A percentile compares a stretch with the other conserved stretches of the same genome.
phyloP scores from a whole-genome alignment of 1,140 invertebrate species.

The Eupeodes corollae region DNA sequence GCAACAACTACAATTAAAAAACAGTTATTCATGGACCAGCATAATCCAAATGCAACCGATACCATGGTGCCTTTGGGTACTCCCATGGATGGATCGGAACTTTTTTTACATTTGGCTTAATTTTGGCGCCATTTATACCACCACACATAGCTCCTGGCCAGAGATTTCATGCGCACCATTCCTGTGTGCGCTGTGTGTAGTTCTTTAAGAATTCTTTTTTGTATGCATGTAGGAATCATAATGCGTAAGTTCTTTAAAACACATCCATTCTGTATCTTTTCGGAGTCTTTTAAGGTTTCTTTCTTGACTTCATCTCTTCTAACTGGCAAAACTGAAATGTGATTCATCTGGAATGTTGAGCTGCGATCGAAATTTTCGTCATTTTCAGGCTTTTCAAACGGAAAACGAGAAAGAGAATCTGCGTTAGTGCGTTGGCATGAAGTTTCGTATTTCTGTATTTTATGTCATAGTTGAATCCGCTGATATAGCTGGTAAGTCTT shows the following conservation, averaged over 20 bases:
- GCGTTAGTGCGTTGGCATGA: constrained; percentile 16
- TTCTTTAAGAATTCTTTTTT: constrained; percentile 26
- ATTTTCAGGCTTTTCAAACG: background rate
- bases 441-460: constrained; percentile 10
- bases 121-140: too few species aligned
- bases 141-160: background rate
- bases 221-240: constrained; percentile 28
- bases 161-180: background rate
- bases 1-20: constrained; percentile 5
- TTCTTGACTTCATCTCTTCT: background rate
- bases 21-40: constrained; percentile 3
- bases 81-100: constrained; percentile 1
- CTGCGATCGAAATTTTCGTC: too few species aligned
- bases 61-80: background rate
- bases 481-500: constrained; percentile 24
- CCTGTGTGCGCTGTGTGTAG: constrained; percentile 30
- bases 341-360: too few species aligned
- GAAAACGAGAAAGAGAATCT: constrained; percentile 14
- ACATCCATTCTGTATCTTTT: background rate
- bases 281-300: background rate
- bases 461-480: constrained; percentile 13
- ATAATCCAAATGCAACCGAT: constrained; percentile 5
- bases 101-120: too few species aligned
- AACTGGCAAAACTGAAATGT: too few species aligned
- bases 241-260: constrained; percentile 6